Evolutionary conservation across 1,140 invertebrate genomes (phyloP).

Genomic region (Aporrectodea caliginosa): DNA sequence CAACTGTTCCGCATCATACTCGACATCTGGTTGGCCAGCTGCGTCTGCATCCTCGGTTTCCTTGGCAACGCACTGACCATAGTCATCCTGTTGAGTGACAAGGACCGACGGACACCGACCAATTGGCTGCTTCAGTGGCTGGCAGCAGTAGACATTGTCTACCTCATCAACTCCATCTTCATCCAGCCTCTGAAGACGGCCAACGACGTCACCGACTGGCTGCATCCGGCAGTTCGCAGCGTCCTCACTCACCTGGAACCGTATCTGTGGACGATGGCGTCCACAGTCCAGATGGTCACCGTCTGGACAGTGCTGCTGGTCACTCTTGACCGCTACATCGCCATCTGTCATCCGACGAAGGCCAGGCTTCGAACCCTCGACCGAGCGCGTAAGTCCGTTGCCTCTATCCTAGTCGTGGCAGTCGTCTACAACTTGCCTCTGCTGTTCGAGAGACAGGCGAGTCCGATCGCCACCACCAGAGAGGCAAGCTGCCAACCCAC

Average conservation of each 20-base stretch:
- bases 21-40: constrained; percentile 25
- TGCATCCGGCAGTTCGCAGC: neutral
- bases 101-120: constrained; percentile 30
- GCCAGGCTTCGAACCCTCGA: constrained; percentile 20
- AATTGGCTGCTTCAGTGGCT: constrained; percentile 33
- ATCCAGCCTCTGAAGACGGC: constrained; percentile 27
- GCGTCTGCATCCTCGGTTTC: constrained; percentile 26
- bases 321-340: constrained; percentile 29
- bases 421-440: constrained; percentile 30
- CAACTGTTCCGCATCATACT: constrained; percentile 20
- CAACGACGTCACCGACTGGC: constrained; percentile 13
- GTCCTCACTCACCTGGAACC: constrained; percentile 20
- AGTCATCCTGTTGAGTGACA: constrained; percentile 23
- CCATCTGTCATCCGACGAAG: constrained; percentile 24
- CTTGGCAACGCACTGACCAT: constrained; percentile 31
- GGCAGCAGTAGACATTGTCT: constrained; percentile 28
- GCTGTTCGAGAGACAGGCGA: constrained; percentile 27
- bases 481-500: neutral
- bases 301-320: constrained; percentile 31
- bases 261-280: constrained; percentile 27
- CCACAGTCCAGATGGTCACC: constrained; percentile 27
- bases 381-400: constrained; percentile 15
- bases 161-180: constrained; percentile 26
- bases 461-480: neutral
- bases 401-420: constrained; percentile 12